Conservation (phyloP, 2,888 invertebrate species). For the Cataglyphis cursor region DNA sequence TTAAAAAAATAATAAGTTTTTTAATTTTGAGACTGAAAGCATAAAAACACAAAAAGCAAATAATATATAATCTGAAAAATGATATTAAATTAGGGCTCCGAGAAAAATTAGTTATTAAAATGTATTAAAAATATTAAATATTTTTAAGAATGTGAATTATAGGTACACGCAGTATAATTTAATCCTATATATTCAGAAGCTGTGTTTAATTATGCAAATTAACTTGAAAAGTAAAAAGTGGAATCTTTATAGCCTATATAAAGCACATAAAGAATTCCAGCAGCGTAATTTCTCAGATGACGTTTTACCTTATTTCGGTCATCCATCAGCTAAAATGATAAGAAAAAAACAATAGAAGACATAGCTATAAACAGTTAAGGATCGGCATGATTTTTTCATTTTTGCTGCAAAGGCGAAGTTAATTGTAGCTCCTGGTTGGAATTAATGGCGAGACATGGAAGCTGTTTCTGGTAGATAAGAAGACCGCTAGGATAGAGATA, state of each 20-base stretch:
- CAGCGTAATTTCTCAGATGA: slow-evolving; percentile 19
- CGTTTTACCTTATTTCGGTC: slow-evolving; percentile 21
- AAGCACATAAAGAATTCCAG: not conserved
- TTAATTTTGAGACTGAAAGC: not conserved
- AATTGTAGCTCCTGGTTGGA: slow-evolving; percentile 58
- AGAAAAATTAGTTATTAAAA: not conserved
- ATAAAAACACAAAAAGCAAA: not conserved
- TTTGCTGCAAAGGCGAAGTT: slow-evolving; percentile 51
- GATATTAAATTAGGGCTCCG: not conserved
- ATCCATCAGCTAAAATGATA: slow-evolving; percentile 1
- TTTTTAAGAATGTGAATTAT: not conserved
- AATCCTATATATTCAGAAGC: not conserved
- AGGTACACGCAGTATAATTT: not conserved
- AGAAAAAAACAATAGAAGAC: slow-evolving; percentile 8
- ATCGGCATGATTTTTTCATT: slow-evolving; percentile 57
- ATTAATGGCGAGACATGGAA: slow-evolving; percentile 62
- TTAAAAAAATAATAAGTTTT: not conserved
- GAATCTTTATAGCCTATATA: not conserved
- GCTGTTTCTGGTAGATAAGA: slow-evolving; percentile 58
- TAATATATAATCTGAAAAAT: not conserved
- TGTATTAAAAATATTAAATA: slow-evolving; percentile 8
- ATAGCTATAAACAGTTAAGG: slow-evolving; percentile 27
- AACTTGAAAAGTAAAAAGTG: slow-evolving; percentile 14
- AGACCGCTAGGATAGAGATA: slow-evolving; percentile 58
- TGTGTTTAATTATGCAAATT: slow-evolving; percentile 18